Evolutionary conservation across 2,797 vertebrate species (phyloP).

Genomic region (Anguilla megastoma): DNA sequence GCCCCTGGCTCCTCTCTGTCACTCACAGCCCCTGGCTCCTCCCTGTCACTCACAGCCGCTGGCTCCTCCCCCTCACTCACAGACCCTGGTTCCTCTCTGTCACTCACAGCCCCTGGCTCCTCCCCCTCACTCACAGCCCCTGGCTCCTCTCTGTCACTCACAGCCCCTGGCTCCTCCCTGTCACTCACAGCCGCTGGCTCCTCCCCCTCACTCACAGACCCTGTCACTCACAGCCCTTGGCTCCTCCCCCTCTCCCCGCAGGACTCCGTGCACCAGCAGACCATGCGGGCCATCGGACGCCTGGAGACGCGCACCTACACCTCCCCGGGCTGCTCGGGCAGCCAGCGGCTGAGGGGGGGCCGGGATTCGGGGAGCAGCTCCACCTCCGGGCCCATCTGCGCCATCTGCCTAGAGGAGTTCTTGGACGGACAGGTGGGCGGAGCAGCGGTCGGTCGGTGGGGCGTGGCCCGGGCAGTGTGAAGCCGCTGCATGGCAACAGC

Average conservation of each 20-base stretch:
- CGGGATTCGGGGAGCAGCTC: slow-evolving; percentile 87
- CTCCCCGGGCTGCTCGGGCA: slow-evolving; percentile 70
- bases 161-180: too few species aligned
- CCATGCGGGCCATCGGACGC: slow-evolving; percentile 84
- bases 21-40: too few species aligned
- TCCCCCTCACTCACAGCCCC: too few species aligned
- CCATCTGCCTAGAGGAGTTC: slow-evolving; percentile 96
- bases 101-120: too few species aligned
- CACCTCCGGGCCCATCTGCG: slow-evolving; percentile 87
- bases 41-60: too few species aligned
- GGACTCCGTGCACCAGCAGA: slow-evolving; percentile 92
- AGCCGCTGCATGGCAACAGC: neutral
- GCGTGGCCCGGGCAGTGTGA: too few species aligned
- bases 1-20: too few species aligned
- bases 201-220: neutral
- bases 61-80: too few species aligned
- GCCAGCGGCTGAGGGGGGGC: slow-evolving; percentile 61
- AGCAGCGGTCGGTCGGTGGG: neutral
- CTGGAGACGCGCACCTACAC: slow-evolving; percentile 86
- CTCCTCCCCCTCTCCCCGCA: slow-evolving; percentile 46
- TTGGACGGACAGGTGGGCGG: slow-evolving; percentile 88
- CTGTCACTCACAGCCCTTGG: neutral
- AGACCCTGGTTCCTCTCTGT: too few species aligned
- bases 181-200: too few species aligned
- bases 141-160: too few species aligned